A percentile compares a stretch with the other conserved stretches of the same genome.
phyloP scores from a whole-genome alignment of 2,888 invertebrate genomes.

The Dasypogon diadema region DNA sequence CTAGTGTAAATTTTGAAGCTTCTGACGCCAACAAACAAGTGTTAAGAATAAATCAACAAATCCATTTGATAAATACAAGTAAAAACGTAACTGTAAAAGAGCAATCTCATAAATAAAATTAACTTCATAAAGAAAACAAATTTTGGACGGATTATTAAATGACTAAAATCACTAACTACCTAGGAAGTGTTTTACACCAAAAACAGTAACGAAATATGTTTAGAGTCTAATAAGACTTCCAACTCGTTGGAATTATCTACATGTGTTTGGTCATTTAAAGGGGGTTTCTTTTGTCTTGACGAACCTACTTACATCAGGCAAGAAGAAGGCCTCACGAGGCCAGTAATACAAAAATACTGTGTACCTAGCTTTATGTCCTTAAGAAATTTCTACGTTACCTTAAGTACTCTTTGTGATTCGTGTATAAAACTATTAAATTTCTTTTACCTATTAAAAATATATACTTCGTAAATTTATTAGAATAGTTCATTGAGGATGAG shows the following conservation, averaged over 20 bases:
- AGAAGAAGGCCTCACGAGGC: conserved; percentile 49
- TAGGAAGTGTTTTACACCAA: conserved; percentile 23
- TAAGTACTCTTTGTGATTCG: conserved; percentile 56
- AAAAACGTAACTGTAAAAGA: not conserved
- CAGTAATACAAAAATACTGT: conserved; percentile 55
- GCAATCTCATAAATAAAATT: conserved; percentile 35
- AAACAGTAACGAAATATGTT: conserved; percentile 14
- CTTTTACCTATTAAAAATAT: conserved; percentile 55
- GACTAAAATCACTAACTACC: conserved; percentile 33
- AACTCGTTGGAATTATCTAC: conserved; percentile 33
- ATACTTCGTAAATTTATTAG: conserved; percentile 49
- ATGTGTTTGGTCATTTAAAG: conserved; percentile 41
- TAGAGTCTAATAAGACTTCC: conserved; percentile 34
- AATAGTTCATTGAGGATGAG: conserved; percentile 52
- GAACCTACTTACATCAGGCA: conserved; percentile 51
- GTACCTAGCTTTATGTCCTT: conserved; percentile 52
- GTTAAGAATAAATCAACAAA: conserved; percentile 15
- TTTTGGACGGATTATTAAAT: conserved; percentile 46
- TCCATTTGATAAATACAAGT: not conserved
- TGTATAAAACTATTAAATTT: conserved; percentile 55
- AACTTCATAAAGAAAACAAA: conserved; percentile 20
- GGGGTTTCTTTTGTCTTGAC: conserved; percentile 22
- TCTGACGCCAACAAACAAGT: not conserved
- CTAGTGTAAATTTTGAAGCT: no score
- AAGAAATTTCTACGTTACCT: conserved; percentile 52